Evolutionary conservation across 2,113 vertebrate species (phyloP).

Genomic region (Ailuropoda melanoleuca): DNA sequence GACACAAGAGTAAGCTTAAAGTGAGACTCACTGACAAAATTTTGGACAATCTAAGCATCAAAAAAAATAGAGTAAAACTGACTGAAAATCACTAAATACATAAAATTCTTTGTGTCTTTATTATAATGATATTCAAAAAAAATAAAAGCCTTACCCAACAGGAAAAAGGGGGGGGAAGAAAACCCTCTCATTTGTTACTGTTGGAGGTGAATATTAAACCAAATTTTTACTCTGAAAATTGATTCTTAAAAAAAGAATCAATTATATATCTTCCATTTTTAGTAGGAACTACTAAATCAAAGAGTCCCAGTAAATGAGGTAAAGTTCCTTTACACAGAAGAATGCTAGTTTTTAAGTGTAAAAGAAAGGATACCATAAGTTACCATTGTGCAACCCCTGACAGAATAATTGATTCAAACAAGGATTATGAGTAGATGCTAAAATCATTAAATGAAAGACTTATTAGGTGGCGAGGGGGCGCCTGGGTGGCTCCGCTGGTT

Average conservation of each 20-base stretch:
- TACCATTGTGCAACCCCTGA: not conserved
- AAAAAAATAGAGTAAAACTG: not conserved
- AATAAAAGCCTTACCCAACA: not conserved
- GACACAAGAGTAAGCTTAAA: not conserved
- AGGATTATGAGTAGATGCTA: not conserved
- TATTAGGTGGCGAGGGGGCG: not conserved
- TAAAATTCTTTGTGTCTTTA: not conserved
- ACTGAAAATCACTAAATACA: not conserved
- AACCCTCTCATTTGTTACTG: not conserved
- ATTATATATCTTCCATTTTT: not conserved
- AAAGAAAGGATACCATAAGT: not conserved
- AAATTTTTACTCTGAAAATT: slow-evolving; percentile 31
- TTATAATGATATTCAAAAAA: not conserved
- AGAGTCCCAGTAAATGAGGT: not conserved
- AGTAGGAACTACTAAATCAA: not conserved
- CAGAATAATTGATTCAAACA: not conserved
- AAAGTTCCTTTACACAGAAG: slow-evolving; percentile 11
- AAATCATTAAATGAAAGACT: not conserved
- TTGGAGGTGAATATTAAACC: not conserved
- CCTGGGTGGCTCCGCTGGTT: not conserved
- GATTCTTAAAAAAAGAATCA: not conserved
- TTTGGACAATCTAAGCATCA: not conserved
- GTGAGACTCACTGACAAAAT: not conserved
- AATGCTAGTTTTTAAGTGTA: not conserved
- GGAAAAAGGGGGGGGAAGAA: not conserved